Evolutionary conservation across 2,113 vertebrate genomes (phyloP), one percentile per base, ranked within the genome.

Genomic region (Scatophagus argus): DNA sequence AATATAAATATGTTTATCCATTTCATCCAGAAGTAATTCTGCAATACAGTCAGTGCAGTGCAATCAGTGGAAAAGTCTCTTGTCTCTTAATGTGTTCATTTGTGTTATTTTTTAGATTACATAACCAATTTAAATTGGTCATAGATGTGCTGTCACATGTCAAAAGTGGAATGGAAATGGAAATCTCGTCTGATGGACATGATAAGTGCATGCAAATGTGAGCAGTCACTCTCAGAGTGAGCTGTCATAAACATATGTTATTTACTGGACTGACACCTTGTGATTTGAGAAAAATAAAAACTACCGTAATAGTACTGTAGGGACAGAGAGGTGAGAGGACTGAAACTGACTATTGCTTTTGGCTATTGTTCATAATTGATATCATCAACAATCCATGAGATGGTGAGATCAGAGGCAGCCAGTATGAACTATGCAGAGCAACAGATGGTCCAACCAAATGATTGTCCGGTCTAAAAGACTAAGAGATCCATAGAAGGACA

Each of bases 351-450:
- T n/a, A n/a, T n/a, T n/a, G n/a, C n/a, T n/a, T n/a, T n/a, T n/a
- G n/a, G 36, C 23, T 14, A 38, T 55, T 25, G 4, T 43, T 55
- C 51, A 43, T 46, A 58, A 43, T 46, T 32, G 54, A 46, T 23
- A 47, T 39, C 32, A 52, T 13, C 29, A 23, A 65, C 3, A 9
- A 49, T 34, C 21, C 39, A 25, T 17, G 19, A 13, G 0, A 29
- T 11, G 23, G 46, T 0, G 5, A 36, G 32, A 25, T 36, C 31
- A 66, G 68, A 31, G 9, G 39, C 61, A 38, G 9, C 19, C 39
- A 13, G 38, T 23, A 49, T 23, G 34, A 65, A 47, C 31, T 39
- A 34, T 46, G 31, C 58, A 74, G 31, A 63, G 71, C 38, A 25
- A 27, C 52, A 43, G 43, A 52, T 36, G 47, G 23, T 63, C 10